Base-by-base conservation (phyloP, 2,888 invertebrate genomes). In the Thelaira solivaga region DNA sequence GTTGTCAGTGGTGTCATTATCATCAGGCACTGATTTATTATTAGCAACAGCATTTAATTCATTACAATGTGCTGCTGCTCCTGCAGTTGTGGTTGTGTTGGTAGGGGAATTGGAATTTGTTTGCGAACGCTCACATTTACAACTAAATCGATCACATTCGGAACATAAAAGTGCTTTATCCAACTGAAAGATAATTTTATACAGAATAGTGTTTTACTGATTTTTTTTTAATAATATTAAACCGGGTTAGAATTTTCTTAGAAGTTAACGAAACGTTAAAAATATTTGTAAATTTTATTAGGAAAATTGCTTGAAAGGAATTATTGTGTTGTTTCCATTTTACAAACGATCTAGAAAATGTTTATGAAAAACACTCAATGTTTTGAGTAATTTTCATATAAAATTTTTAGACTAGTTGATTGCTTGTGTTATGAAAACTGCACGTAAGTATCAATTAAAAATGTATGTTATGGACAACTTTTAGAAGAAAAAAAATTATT, bases 111-210 rank as follows among this genome's bases (percentile, higher is more conserved):
- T 57, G 61, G 29, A n/a, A 24, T 34, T 62, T 22, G 16, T 8
- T 18, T 65, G 62, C 11, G 79, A 71, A 80, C 85, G 86, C 74
- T 86, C 86, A 78, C 88, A 88, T 81, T 86, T 82, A 84, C 88
- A 88, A 84, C 89, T 89, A 86, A 88, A 88, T 82, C 86, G 89
- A 84, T 86, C 84, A 85, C 88, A 88, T 39, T 85, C 85, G 81
- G 86, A 84, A 86, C 88, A 88, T 83, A 88, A 84, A 83, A 88
- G 86, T 82, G 87, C 84, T 83, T 87, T 89, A 85, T 88, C 89
- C 88, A 88, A 89, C 88, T 88, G 87, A 83, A 88, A 88, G 80
- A 83, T 77, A 84, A 83, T 84, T n/a, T 83, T 85, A 45, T 69
- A 67, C 36, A 61, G 39, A 51, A 71, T 59, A 71, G 43, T 61